These are phyloP conservation scores for Aphaenogaster rudis DNA, from an alignment of 1,140 invertebrate genomes.

Conservation along the genomic window DNA sequence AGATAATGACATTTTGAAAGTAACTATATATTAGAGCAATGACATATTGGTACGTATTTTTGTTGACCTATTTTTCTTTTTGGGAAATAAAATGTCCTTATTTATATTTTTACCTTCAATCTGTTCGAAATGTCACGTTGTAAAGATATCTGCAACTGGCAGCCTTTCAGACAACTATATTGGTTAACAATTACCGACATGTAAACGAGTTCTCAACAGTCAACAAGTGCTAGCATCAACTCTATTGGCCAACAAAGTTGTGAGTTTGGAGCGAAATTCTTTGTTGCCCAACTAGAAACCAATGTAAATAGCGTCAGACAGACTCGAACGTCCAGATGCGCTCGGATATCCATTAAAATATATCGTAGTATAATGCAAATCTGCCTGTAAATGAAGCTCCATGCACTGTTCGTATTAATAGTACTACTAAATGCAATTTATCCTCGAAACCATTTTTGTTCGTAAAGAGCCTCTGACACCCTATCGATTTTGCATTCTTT, in stretches of 20 bases:
- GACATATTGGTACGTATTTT: background rate
- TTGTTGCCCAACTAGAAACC: conserved; percentile 49
- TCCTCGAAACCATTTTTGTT: background rate
- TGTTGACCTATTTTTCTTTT: too few species aligned
- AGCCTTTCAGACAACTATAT: conserved; percentile 31
- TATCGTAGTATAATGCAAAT: conserved; percentile 9
- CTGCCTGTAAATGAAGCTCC: conserved; percentile 15
- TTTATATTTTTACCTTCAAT: background rate
- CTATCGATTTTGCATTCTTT: background rate
- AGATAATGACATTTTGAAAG: background rate
- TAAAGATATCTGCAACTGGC: conserved; percentile 21
- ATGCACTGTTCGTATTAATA: background rate
- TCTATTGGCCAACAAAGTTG: conserved; percentile 45
- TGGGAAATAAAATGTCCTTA: background rate
- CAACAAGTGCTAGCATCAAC: conserved; percentile 45
- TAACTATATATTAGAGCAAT: background rate
- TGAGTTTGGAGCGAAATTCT: conserved; percentile 47
- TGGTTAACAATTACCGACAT: conserved; percentile 54
- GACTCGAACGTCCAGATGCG: conserved; percentile 7
- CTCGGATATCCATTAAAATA: conserved; percentile 17
- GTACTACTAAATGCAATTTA: conserved; percentile 5
- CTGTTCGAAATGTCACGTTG: background rate
- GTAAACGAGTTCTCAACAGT: conserved; percentile 58
- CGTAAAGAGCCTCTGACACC: background rate
- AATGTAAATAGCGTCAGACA: conserved; percentile 30